A percentile compares a stretch with the other conserved stretches of the same genome.
Evolutionary conservation across 2,888 invertebrate genomes (phyloP).

Genomic region (Spilarctia lutea): DNA sequence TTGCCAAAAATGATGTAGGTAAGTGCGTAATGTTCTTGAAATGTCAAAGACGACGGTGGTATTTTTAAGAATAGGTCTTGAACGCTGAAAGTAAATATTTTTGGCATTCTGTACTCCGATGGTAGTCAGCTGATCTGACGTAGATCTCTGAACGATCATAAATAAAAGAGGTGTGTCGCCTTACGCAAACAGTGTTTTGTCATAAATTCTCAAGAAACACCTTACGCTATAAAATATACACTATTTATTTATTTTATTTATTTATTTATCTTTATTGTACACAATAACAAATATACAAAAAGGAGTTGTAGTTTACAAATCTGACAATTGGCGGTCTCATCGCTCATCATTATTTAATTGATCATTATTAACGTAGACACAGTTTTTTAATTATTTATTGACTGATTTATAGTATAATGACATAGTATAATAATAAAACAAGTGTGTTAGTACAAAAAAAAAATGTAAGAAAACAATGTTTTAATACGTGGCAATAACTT

Average conservation of each 20-base stretch:
- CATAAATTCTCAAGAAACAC: conserved; percentile 34
- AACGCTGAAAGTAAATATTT: conserved; percentile 41
- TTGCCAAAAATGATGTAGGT: conserved; percentile 11
- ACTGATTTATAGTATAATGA: not conserved
- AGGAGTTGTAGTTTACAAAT: too few relatives aligned
- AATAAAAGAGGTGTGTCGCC: conserved; percentile 61
- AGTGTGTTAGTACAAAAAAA: not conserved
- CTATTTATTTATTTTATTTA: too few relatives aligned
- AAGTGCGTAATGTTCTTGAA: conserved; percentile 43
- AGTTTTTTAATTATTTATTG: not conserved
- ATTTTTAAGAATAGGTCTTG: conserved; percentile 36
- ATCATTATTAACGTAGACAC: not conserved
- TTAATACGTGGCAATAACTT: not conserved
- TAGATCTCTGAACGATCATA: not conserved
- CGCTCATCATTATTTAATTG: too few relatives aligned
- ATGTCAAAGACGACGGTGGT: conserved; percentile 39
- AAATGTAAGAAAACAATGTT: not conserved
- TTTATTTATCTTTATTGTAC: too few relatives aligned
- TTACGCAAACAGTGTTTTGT: conserved; percentile 44
- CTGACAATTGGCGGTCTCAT: too few relatives aligned
- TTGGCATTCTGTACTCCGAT: conserved; percentile 22
- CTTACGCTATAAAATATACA: conserved; percentile 21
- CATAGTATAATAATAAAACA: too few relatives aligned
- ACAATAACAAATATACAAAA: too few relatives aligned
- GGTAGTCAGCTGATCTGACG: conserved; percentile 17